These are phyloP conservation scores for Emmelina monodactyla DNA, from an alignment of 2,888 invertebrate genomes.

Conservation along the genomic window DNA sequence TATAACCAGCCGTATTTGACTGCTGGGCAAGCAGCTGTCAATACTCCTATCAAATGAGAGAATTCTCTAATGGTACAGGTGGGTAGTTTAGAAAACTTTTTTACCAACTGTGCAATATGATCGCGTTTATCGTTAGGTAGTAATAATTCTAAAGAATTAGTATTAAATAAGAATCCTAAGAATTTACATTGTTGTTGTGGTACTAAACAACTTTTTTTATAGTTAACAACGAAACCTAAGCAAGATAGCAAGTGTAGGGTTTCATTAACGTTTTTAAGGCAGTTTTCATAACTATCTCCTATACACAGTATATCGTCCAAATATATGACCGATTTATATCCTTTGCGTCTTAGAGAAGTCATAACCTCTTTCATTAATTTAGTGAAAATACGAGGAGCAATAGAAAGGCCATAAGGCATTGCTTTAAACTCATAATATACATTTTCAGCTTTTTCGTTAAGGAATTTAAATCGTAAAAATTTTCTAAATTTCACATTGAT, in stretches of 20 bases:
- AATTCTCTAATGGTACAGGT: no score
- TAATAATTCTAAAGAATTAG: no score
- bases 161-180: no score
- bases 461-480: background rate
- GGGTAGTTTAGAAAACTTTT: no score
- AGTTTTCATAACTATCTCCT: background rate
- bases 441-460: no score
- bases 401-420: slow-evolving; percentile 9
- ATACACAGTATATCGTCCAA: background rate
- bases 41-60: no score
- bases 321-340: background rate
- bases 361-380: background rate
- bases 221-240: background rate
- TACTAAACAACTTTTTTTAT: no score
- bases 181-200: background rate
- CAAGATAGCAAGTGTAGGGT: background rate
- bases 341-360: background rate
- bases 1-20: no score
- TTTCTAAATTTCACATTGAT: background rate
- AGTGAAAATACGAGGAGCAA: background rate
- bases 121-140: no score
- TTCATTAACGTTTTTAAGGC: background rate
- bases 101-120: no score
- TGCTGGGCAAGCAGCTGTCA: no score
- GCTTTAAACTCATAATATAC: slow-evolving; percentile 7